Conservation (phyloP, 1,140 invertebrate species). For the Euborellia annulipes region DNA sequence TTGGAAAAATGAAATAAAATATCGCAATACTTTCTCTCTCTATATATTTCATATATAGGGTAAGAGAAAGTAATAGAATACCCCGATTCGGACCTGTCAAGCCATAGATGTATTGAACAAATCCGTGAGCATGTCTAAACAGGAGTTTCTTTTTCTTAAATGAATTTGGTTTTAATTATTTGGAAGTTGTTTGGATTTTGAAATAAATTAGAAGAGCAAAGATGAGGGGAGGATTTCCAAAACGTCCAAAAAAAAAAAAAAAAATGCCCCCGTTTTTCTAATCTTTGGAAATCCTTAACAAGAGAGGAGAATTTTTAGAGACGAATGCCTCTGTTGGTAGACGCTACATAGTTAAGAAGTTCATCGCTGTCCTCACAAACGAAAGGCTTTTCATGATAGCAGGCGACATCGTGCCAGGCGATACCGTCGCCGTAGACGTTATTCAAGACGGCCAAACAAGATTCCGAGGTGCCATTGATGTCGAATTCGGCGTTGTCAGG, state of each 20-base stretch:
- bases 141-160: too few species aligned
- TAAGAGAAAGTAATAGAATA: too few species aligned
- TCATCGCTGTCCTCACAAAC: conserved; percentile 79
- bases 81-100: too few species aligned
- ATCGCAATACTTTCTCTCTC: too few species aligned
- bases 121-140: too few species aligned
- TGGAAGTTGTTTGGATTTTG: too few species aligned
- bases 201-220: conserved; percentile 4
- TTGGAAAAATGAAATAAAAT: too few species aligned
- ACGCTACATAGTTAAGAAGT: conserved; percentile 63
- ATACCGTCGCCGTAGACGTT: conserved; percentile 85
- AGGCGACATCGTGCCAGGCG: conserved; percentile 82
- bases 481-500: conserved; percentile 85
- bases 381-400: conserved; percentile 80
- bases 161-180: too few species aligned
- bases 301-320: conserved; percentile 34
- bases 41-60: too few species aligned
- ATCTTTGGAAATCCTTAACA: too few species aligned
- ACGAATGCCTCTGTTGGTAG: conserved; percentile 61
- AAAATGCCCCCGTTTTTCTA: too few species aligned
- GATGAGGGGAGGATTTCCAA: conserved; percentile 1
- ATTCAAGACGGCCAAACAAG: conserved; percentile 65
- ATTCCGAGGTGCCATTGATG: conserved; percentile 75
- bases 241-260: conserved; percentile 12
- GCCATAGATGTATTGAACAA: too few species aligned